Evolutionary conservation across 2,113 vertebrate species (phyloP).

Genomic region (Hemichromis elongatus): DNA sequence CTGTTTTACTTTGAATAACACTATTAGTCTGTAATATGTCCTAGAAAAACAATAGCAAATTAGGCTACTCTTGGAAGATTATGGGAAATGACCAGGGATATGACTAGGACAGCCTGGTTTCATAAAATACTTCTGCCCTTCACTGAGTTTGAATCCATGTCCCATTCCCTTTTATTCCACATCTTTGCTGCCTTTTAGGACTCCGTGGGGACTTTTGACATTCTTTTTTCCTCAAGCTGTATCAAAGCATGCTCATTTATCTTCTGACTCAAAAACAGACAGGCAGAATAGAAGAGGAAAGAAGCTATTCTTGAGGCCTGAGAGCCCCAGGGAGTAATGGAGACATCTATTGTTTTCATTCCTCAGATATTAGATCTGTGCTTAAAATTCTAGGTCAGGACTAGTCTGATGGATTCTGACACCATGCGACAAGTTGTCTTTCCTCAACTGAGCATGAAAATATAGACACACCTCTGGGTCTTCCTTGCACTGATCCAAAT

Average conservation of each 20-base stretch:
- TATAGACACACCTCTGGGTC: slow-evolving; percentile 36
- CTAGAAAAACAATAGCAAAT: not conserved
- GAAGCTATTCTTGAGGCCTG: slow-evolving; percentile 42
- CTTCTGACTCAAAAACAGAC: slow-evolving; percentile 59
- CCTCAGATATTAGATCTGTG: slow-evolving; percentile 41
- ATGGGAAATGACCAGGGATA: slow-evolving; percentile 20
- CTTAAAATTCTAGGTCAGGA: slow-evolving; percentile 60
- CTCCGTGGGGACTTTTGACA: slow-evolving; percentile 35
- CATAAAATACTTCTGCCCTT: slow-evolving; percentile 1
- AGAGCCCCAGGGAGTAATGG: slow-evolving; percentile 24
- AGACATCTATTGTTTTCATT: slow-evolving; percentile 48
- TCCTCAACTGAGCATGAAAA: slow-evolving; percentile 31
- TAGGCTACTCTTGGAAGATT: slow-evolving; percentile 12
- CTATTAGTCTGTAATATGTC: not conserved
- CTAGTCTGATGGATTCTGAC: slow-evolving; percentile 48
- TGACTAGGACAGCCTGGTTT: slow-evolving; percentile 1
- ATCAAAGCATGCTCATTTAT: slow-evolving; percentile 63
- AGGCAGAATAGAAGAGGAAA: slow-evolving; percentile 17
- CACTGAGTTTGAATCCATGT: slow-evolving; percentile 13
- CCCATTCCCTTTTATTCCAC: slow-evolving; percentile 30
- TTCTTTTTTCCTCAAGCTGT: slow-evolving; percentile 12
- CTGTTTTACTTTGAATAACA: not conserved
- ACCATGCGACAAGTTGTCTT: slow-evolving; percentile 1
- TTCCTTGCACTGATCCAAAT: slow-evolving; percentile 23
- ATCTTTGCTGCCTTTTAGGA: slow-evolving; percentile 12